Base-by-base conservation (phyloP, 2,888 invertebrate species). In the Gnatocerus cornutus region DNA sequence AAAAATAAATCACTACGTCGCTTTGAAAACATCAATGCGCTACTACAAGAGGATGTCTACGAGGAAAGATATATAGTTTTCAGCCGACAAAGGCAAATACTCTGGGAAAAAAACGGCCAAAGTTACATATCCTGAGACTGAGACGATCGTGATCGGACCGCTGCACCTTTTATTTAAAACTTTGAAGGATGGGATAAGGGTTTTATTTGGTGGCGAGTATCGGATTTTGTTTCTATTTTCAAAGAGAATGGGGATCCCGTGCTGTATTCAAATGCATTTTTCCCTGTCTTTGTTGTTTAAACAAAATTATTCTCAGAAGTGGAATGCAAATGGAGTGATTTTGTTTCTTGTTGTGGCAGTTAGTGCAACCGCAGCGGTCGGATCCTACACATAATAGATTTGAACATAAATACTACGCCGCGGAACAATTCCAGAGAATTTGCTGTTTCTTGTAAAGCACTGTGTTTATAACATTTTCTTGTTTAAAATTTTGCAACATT, bases 51-150 rank as follows among this genome's bases (percentile, higher is more conserved):
- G 55, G 14, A 55, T 45, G 45, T 64, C 64, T 64, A 27, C 12
- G 16, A n/a, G 39, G 21, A 8, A 30, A 65, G 33, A 65, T 56
- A 65, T 56, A 65, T 55, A 37, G 56, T 46, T 29, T 39, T 27
- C 12, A 53, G 52, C 53, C 56, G 48, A 65, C 65, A 65, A 65
- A 65, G 56, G 65, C 65, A 65, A 62, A 65, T 65, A 55, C 41
- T 55, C 46, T 21, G 13, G 14, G 27, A 43, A 41, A 56, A 65
- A 65, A 65, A 55, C 43, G 45, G 55, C 43, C 12, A 30, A 30
- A 33, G 65, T 56, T 56, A 48, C 56, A 65, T 48, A 52, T 65
- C 65, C 46, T 48, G 56, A 56, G 46, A 56, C 46, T 48, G 56
- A 56, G 46, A 56, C 66, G 58, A 66, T 66, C 55, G 53, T 41